A percentile compares a stretch with the other conserved stretches of the same genome.
Conservation (phyloP, 1,140 invertebrate genomes). For the Wasmannia auropunctata region DNA sequence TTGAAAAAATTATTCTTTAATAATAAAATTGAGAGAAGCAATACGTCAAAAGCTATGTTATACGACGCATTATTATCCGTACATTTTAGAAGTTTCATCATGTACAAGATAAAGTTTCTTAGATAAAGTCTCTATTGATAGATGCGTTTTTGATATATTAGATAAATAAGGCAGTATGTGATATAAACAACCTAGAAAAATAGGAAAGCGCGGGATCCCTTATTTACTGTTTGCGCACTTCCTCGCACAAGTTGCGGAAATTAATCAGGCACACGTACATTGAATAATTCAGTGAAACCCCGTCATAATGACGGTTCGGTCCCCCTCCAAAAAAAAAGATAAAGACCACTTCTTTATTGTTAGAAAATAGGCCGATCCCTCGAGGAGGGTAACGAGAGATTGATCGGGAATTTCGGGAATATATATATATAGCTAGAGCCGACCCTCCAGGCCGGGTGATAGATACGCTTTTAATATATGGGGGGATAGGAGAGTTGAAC, state of each 20-base stretch:
- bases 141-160: slow-evolving; percentile 18
- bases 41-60: neutral
- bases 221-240: neutral
- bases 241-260: neutral
- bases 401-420: slow-evolving; percentile 45
- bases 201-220: neutral
- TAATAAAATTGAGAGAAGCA: neutral
- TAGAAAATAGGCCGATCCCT: slow-evolving; percentile 20
- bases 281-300: slow-evolving; percentile 45
- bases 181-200: neutral
- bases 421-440: neutral
- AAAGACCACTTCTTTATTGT: slow-evolving; percentile 31
- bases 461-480: slow-evolving; percentile 55
- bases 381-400: slow-evolving; percentile 28
- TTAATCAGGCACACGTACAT: slow-evolving; percentile 1
- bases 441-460: slow-evolving; percentile 18
- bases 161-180: neutral
- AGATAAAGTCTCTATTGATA: neutral
- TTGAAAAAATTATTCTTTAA: neutral
- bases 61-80: neutral
- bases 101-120: slow-evolving; percentile 5
- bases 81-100: slow-evolving; percentile 12
- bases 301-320: slow-evolving; percentile 7
- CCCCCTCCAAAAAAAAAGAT: neutral
- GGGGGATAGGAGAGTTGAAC: no score